These are phyloP conservation scores for Dromaius novaehollandiae DNA, from an alignment of 2,113 vertebrate species.

Conservation along the genomic window DNA sequence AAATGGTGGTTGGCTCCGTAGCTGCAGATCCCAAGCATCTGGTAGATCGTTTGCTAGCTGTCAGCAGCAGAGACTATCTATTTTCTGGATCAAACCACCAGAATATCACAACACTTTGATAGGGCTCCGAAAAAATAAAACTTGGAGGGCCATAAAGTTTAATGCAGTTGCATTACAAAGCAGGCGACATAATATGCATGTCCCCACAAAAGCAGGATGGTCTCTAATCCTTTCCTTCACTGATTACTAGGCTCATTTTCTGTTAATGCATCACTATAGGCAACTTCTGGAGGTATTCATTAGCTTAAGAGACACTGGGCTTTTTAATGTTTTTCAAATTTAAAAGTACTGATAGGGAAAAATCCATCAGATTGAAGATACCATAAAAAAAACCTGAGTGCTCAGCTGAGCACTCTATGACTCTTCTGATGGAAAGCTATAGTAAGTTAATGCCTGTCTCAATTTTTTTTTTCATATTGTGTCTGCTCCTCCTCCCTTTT, in stretches of 20 bases:
- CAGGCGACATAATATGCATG: not conserved
- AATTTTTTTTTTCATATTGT: not conserved
- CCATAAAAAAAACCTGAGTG: not conserved
- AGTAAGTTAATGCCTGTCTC: not conserved
- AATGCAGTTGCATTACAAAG: not conserved
- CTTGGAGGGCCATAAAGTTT: not conserved
- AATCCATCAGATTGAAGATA: not conserved
- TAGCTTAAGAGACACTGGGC: not conserved
- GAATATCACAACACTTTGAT: not conserved
- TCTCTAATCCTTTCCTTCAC: not conserved
- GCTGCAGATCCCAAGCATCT: constrained; percentile 24
- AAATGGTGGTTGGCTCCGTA: not conserved
- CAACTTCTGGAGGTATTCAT: not conserved
- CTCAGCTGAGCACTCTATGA: not conserved
- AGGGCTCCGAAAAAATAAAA: not conserved
- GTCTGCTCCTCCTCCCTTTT: not conserved
- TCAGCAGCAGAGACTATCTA: not conserved
- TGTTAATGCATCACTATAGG: not conserved
- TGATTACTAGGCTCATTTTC: not conserved
- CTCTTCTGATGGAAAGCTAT: not conserved
- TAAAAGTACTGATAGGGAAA: not conserved
- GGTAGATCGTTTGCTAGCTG: constrained; percentile 45
- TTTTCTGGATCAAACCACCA: constrained; percentile 8
- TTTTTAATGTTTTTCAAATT: not conserved
- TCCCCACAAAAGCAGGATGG: not conserved